Conservation (phyloP, 2,888 invertebrate species). For the Athripsodes cinereus region DNA sequence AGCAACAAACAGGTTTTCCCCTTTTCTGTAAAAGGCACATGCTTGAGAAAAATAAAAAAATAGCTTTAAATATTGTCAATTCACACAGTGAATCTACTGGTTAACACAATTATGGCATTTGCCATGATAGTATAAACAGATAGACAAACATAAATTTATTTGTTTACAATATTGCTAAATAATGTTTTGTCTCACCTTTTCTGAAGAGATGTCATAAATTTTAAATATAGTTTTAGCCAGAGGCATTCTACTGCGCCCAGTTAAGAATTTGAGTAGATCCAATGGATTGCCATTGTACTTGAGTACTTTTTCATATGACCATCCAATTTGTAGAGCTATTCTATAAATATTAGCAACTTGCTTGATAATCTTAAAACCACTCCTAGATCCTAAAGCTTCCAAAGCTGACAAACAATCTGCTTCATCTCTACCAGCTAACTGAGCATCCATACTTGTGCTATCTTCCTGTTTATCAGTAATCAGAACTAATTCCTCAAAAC, state of each 20-base stretch:
- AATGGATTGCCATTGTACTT: constrained; percentile 43
- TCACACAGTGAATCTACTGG: too few relatives aligned
- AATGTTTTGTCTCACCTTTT: constrained; percentile 35
- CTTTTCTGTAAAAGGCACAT: too few relatives aligned
- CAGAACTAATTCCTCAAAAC: constrained; percentile 46
- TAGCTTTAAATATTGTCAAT: too few relatives aligned
- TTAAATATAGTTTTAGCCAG: constrained; percentile 46
- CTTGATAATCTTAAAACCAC: constrained; percentile 39
- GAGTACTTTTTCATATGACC: constrained; percentile 43
- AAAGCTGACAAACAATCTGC: constrained; percentile 43
- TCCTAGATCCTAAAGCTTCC: constrained; percentile 42
- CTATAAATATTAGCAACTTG: constrained; percentile 33
- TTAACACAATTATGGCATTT: too few relatives aligned
- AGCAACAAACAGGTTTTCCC: too few relatives aligned
- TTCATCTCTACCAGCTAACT: constrained; percentile 43
- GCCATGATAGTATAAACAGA: too few relatives aligned
- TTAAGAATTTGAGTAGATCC: constrained; percentile 46
- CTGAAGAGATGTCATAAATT: constrained; percentile 44
- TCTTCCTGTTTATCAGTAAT: constrained; percentile 44
- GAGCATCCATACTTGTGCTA: constrained; percentile 34
- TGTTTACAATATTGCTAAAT: too few relatives aligned
- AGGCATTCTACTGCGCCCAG: constrained; percentile 44
- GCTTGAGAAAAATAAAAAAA: too few relatives aligned
- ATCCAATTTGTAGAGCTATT: constrained; percentile 43
- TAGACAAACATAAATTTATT: not conserved